A percentile compares a stretch with the other conserved stretches of the same genome.
These are phyloP conservation scores for Cantharis lateralis DNA, from an alignment of 2,888 invertebrate genomes.

Conservation along the genomic window DNA sequence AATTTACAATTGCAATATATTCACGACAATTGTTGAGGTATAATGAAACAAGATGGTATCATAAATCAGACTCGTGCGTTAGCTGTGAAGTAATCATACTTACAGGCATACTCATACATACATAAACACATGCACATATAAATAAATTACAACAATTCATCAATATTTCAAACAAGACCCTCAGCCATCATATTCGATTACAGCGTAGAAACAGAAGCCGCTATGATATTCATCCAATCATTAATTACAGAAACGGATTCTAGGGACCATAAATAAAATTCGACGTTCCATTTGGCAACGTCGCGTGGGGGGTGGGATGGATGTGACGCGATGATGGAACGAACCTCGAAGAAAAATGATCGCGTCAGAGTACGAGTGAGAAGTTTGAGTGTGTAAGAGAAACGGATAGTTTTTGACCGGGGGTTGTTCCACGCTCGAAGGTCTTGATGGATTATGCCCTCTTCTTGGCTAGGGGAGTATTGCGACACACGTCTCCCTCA, in stretches of 20 bases:
- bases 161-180: constrained; percentile 41
- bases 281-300: constrained; percentile 59
- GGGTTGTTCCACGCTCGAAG: constrained; percentile 49
- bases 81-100: constrained; percentile 38
- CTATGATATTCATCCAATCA: constrained; percentile 55
- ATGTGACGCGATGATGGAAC: constrained; percentile 77
- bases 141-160: constrained; percentile 39
- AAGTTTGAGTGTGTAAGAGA: constrained; percentile 61
- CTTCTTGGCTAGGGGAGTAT: constrained; percentile 55
- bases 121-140: constrained; percentile 34
- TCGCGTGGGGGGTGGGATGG: constrained; percentile 63
- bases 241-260: constrained; percentile 58
- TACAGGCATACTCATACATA: constrained; percentile 37
- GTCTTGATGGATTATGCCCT: constrained; percentile 60
- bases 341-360: constrained; percentile 75
- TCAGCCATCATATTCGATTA: constrained; percentile 42
- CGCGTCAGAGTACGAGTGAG: constrained; percentile 60
- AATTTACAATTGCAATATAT: constrained; percentile 37
- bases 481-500: constrained; percentile 52
- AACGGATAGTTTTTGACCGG: constrained; percentile 67
- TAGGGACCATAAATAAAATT: constrained; percentile 58
- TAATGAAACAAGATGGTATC: constrained; percentile 36
- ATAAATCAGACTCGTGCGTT: constrained; percentile 39
- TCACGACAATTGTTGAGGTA: constrained; percentile 37
- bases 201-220: constrained; percentile 46